phyloP scores from a whole-genome alignment of 2,888 invertebrate species.

The Metellina segmentata region DNA sequence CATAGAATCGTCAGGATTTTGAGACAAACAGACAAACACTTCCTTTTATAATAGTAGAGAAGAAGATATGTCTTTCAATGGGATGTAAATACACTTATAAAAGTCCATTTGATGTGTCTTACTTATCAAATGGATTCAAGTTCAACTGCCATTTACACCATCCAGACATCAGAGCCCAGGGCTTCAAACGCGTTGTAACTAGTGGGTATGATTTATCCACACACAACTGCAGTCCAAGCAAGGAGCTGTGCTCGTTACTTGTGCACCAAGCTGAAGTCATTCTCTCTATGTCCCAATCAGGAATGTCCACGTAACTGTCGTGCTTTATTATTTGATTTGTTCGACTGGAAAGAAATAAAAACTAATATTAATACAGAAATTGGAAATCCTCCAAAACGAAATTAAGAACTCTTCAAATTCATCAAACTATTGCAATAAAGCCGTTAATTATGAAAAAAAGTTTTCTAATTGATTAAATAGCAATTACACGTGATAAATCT shows the following conservation, averaged over 20 bases:
- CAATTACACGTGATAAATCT: no score
- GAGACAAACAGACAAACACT: no score
- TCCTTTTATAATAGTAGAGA: no score
- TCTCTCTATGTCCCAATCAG: conserved; percentile 48
- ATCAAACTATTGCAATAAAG: no score
- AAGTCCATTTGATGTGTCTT: not conserved
- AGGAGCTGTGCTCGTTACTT: not conserved
- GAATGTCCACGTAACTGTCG: conserved; percentile 16
- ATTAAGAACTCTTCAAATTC: no score
- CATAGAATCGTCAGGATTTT: no score
- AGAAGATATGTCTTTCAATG: no score
- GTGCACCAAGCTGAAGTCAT: conserved; percentile 24
- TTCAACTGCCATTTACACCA: conserved; percentile 18
- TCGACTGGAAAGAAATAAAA: conserved; percentile 23
- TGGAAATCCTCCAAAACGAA: no score
- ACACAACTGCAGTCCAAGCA: conserved; percentile 50
- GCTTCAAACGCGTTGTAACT: conserved; percentile 47
- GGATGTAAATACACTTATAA: no score
- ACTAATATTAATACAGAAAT: no score
- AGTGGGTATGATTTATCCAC: conserved; percentile 26
- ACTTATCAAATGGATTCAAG: conserved; percentile 23
- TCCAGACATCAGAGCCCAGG: conserved; percentile 62
- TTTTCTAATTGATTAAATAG: no score
- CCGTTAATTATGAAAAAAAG: no score
- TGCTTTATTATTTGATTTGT: conserved; percentile 53